Conservation (phyloP, 2,113 vertebrate species). For the Oreochromis tanganicae region DNA sequence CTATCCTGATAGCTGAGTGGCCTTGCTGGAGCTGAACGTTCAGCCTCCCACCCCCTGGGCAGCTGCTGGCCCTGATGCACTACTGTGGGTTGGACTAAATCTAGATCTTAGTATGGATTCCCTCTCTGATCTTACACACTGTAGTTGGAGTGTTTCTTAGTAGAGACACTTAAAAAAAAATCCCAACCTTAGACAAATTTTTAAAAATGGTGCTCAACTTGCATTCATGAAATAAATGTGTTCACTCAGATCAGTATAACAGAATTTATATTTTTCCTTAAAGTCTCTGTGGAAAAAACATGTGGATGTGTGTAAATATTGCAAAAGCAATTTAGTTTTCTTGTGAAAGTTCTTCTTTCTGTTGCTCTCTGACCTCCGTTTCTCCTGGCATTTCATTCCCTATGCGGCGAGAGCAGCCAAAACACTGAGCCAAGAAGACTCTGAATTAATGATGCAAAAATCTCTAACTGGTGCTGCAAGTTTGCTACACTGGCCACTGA, state of each 20-base stretch:
- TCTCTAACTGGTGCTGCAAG: slow-evolving; percentile 22
- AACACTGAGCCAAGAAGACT: slow-evolving; percentile 26
- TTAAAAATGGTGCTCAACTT: background rate
- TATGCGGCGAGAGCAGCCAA: slow-evolving; percentile 28
- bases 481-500: slow-evolving; percentile 19
- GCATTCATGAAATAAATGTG: background rate
- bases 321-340: background rate
- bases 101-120: slow-evolving; percentile 10
- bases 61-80: slow-evolving; percentile 10
- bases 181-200: background rate
- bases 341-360: background rate
- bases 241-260: background rate
- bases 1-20: slow-evolving; percentile 45
- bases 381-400: slow-evolving; percentile 35
- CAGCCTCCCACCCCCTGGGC: slow-evolving; percentile 3
- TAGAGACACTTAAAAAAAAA: background rate
- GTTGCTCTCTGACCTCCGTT: slow-evolving; percentile 27
- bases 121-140: slow-evolving; percentile 33
- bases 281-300: background rate
- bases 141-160: slow-evolving; percentile 1
- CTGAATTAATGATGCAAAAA: slow-evolving; percentile 62
- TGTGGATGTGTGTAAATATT: background rate
- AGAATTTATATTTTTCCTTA: background rate
- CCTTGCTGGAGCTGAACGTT: slow-evolving; percentile 12
- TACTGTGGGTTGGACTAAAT: slow-evolving; percentile 12